Conservation (phyloP, 2,797 vertebrate genomes). For the Sibirionetta formosa region DNA sequence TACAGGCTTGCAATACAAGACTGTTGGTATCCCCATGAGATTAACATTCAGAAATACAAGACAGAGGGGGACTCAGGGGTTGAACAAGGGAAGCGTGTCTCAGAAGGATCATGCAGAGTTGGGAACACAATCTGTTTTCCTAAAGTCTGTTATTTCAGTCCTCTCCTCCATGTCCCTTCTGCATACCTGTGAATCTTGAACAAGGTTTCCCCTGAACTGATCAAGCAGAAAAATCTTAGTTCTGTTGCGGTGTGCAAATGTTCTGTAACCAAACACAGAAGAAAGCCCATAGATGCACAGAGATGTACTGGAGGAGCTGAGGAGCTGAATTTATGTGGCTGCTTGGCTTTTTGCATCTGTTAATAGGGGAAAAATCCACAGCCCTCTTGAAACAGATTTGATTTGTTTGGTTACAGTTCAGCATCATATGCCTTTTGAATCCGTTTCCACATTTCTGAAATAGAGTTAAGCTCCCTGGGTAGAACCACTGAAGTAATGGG, state of each 20-base stretch:
- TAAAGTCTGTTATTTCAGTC: neutral
- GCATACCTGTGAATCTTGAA: neutral
- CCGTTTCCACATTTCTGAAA: neutral
- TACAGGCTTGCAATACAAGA: neutral
- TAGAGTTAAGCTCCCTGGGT: neutral
- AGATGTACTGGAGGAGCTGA: neutral
- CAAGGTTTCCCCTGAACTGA: neutral
- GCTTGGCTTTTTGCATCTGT: neutral
- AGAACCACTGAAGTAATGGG: neutral
- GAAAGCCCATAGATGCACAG: neutral
- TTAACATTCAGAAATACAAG: neutral
- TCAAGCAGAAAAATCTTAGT: accelerated
- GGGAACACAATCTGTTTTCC: neutral
- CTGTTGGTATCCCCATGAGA: accelerated
- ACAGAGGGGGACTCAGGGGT: neutral
- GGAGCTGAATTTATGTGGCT: neutral
- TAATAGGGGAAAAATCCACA: neutral
- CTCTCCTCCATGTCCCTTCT: neutral
- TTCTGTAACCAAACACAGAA: neutral
- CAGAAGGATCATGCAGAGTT: neutral
- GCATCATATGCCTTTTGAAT: neutral
- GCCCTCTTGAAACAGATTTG: neutral
- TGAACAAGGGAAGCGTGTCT: neutral
- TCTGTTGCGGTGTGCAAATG: neutral
- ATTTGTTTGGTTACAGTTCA: neutral